Conservation (phyloP, 2,797 vertebrate genomes). For the Dendrocincla fuliginosa region DNA sequence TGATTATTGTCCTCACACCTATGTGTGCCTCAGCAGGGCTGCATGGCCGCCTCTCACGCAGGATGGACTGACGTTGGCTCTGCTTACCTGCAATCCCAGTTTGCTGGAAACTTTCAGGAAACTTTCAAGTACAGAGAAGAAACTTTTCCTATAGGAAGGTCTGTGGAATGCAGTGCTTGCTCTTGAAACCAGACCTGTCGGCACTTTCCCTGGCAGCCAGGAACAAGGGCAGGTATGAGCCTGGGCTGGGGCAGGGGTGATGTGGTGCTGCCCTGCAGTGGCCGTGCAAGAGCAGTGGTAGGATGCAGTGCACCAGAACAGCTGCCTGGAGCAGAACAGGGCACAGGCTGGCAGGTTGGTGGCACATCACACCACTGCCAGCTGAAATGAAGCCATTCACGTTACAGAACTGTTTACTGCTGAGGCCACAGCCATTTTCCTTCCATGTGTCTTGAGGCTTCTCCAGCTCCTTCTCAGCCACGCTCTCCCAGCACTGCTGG, state of each 20-base stretch:
- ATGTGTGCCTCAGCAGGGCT: accelerated
- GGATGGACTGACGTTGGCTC: background rate
- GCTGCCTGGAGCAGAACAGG: background rate
- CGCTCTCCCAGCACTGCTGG: accelerated
- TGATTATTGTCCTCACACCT: background rate
- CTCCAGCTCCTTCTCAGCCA: accelerated
- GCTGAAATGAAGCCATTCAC: accelerated
- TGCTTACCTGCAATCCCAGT: background rate
- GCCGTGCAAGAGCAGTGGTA: accelerated
- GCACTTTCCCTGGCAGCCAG: background rate
- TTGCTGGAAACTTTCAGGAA: background rate
- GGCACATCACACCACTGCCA: accelerated
- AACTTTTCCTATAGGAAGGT: background rate
- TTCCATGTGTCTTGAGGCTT: background rate
- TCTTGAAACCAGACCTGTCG: background rate
- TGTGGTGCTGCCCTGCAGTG: accelerated
- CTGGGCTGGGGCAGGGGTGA: accelerated
- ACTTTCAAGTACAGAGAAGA: background rate
- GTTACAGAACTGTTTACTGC: accelerated
- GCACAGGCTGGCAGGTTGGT: accelerated
- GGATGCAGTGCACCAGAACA: accelerated
- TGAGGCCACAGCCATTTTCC: accelerated
- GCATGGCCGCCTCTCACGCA: background rate
- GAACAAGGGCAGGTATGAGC: accelerated
- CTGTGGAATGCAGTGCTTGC: background rate